Conservation (phyloP, 2,113 vertebrate genomes). For the Microtus pennsylvanicus region DNA sequence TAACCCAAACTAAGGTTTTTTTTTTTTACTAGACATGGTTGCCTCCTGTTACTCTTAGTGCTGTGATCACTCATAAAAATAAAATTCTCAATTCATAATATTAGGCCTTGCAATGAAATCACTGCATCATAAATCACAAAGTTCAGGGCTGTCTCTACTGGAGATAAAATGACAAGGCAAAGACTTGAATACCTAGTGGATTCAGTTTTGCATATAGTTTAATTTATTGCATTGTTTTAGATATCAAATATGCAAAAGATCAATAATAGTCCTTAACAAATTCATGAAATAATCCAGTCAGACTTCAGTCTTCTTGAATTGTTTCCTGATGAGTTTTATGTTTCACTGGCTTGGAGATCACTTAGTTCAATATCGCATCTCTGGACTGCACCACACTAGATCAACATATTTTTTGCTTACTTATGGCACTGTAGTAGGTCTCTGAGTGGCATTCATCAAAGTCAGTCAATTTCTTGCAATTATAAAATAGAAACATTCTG, state of each 20-base stretch:
- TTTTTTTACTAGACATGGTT: not conserved
- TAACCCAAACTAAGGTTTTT: not conserved
- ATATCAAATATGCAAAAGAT: slow-evolving; percentile 21
- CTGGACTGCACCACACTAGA: not conserved
- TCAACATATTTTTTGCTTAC: not conserved
- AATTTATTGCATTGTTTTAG: not conserved
- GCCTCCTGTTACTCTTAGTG: not conserved
- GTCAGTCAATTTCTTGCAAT: not conserved
- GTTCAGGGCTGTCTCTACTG: not conserved
- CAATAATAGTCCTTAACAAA: not conserved
- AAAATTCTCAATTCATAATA: not conserved
- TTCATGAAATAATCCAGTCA: slow-evolving; percentile 43
- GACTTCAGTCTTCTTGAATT: not conserved
- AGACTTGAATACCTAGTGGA: not conserved
- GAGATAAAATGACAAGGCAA: not conserved
- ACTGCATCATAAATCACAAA: not conserved
- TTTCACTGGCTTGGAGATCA: not conserved
- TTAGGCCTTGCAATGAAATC: not conserved
- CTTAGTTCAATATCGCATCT: not conserved
- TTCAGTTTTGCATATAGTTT: not conserved
- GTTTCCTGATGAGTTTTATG: not conserved
- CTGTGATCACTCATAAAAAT: slow-evolving; percentile 16
- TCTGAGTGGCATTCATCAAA: not conserved
- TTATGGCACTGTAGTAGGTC: not conserved
- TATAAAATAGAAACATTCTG: not conserved